Base-by-base conservation (phyloP, 2,113 vertebrate species). In the Pygoscelis antarcticus region DNA sequence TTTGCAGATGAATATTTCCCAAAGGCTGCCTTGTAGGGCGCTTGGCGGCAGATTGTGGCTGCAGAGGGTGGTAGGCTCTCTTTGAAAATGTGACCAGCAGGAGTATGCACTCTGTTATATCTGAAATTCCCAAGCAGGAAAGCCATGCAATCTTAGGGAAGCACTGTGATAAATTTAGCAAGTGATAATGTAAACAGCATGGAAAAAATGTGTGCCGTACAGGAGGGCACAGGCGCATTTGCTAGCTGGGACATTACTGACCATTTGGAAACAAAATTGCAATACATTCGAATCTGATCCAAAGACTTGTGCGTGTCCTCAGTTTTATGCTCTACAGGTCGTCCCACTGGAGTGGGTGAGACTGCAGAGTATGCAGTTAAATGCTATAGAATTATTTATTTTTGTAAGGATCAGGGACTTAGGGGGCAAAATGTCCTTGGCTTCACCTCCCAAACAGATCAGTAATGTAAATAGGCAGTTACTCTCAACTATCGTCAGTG, bases 81-180 rank as follows among this genome's bases (percentile, higher is more conserved):
- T 62, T 46, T 36, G 42, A 30, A 96, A 87, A 91, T 13, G 36
- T 58, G 49, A 64, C 82, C 69, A 61, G 47, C 18, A 2, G 3
- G 44, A 62, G 13, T 19, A 23, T 49, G 52, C 3, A 5, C 49
- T 85, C 44, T 58, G 10, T 18, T 84, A 22, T 38, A 87, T 49
- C 49, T 76, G 76, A 91, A 94, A 88, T 91, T 77, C 70, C 62
- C 32, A 70, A 62, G 91, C 83, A 77, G 91, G 75, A 97, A 87
- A 96, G 58, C 77, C 38, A 60, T 0, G 15, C 58, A 80, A 19
- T 11, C n/a, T 17, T 55, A 70, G 89, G 78, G 74, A 91, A 95
- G 78, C 36, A 70, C 62, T 62, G 71, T 38, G 87, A 91, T 91
- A 97, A 93, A 93, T 94, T 95, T 97, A 96, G 87, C 66, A 83